Conservation (phyloP, 2,113 vertebrate species). For the Gallinago jamesoni region DNA sequence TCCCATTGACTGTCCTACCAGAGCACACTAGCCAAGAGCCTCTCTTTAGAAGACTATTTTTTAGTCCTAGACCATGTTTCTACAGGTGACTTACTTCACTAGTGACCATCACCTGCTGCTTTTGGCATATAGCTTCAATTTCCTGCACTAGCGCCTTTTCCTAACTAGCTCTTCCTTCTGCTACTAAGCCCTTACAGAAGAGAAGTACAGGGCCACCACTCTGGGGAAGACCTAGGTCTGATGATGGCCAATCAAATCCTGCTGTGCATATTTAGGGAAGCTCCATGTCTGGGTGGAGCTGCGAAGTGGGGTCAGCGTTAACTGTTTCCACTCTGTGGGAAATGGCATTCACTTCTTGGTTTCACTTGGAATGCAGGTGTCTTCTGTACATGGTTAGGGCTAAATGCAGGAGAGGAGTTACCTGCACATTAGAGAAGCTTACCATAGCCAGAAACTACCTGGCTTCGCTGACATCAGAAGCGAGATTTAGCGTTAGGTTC, state of each 20-base stretch:
- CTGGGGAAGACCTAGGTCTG: not conserved
- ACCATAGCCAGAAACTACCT: not conserved
- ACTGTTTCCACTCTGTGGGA: not conserved
- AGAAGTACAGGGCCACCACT: not conserved
- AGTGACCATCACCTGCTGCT: not conserved
- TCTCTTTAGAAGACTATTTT: not conserved
- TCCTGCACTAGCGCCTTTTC: not conserved
- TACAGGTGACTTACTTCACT: not conserved
- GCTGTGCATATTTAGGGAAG: not conserved
- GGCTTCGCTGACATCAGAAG: not conserved
- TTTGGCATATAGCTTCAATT: not conserved
- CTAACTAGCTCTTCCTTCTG: not conserved
- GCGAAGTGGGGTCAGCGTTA: not conserved
- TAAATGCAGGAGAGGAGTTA: not conserved
- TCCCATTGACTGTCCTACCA: not conserved
- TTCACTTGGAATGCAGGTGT: not conserved
- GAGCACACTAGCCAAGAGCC: fast-evolving
- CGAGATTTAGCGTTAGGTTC: not conserved
- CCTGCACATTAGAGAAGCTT: not conserved
- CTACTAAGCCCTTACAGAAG: not conserved
- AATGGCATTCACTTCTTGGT: not conserved
- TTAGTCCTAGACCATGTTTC: not conserved
- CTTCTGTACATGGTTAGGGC: not conserved
- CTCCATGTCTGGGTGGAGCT: not conserved
- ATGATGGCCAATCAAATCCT: not conserved